These are phyloP conservation scores for Lepidurus arcticus DNA, from an alignment of 1,140 invertebrate species.

Conservation along the genomic window DNA sequence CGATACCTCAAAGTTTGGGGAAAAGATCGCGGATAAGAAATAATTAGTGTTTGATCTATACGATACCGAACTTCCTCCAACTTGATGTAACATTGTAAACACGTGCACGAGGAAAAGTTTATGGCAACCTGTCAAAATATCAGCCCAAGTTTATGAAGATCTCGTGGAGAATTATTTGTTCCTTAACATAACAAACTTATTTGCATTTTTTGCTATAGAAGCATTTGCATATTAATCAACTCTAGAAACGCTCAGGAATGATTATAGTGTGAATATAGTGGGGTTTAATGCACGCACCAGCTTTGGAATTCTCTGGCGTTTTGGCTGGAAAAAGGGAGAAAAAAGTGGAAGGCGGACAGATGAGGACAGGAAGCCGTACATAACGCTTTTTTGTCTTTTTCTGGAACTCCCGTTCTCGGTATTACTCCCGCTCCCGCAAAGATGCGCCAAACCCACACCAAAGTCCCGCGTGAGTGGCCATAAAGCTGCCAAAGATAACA, in stretches of 20 bases:
- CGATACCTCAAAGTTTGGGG: not conserved
- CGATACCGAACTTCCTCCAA: not conserved
- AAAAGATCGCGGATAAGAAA: not conserved
- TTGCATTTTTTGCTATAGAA: too few species aligned
- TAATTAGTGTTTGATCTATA: not conserved
- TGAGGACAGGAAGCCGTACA: slow-evolving; percentile 10
- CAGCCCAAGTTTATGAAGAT: not conserved
- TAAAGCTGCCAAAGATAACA: slow-evolving; percentile 22
- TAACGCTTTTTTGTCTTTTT: slow-evolving; percentile 17
- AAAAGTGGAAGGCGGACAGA: not conserved
- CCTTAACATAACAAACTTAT: too few species aligned
- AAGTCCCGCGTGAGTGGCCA: slow-evolving; percentile 16
- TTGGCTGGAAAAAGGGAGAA: slow-evolving; percentile 4
- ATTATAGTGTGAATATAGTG: not conserved
- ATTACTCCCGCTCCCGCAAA: not conserved
- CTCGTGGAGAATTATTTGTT: too few species aligned
- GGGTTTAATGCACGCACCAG: not conserved
- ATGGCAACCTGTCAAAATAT: not conserved
- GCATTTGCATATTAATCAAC: too few species aligned
- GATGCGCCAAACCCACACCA: slow-evolving; percentile 17
- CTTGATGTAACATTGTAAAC: not conserved
- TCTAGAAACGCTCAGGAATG: too few species aligned
- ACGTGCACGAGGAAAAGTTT: not conserved
- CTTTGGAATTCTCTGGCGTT: not conserved
- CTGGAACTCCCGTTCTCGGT: slow-evolving; percentile 7